Percentiles rank a stretch among this genome's conserved stretches.
These are phyloP conservation scores for Philopedon plagiatum DNA, from an alignment of 2,888 invertebrate genomes.

Conservation along the genomic window DNA sequence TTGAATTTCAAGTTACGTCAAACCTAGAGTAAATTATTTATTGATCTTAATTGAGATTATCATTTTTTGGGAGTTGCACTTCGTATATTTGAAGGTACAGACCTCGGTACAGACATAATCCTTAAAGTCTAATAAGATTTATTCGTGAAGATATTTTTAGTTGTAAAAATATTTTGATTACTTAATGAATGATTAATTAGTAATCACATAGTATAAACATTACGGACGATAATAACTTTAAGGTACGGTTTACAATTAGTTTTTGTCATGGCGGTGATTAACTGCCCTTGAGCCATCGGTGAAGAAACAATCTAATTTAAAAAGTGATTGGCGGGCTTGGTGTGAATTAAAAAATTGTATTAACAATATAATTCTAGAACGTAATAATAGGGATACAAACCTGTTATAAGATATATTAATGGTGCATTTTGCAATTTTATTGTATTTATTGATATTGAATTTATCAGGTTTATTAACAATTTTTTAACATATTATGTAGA, in stretches of 20 bases:
- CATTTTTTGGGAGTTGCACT: too few species aligned
- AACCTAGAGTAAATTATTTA: too few species aligned
- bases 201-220: neutral
- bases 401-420: neutral
- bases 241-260: neutral
- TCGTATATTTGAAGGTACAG: too few species aligned
- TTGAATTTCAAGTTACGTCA: too few species aligned
- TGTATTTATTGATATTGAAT: neutral
- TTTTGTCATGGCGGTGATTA: neutral
- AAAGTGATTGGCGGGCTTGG: neutral
- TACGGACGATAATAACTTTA: neutral
- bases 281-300: conserved; percentile 5
- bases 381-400: too few species aligned
- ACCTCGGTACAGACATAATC: too few species aligned
- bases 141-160: too few species aligned
- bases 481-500: neutral
- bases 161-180: too few species aligned
- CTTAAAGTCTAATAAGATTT: too few species aligned
- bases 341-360: neutral
- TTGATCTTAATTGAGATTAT: too few species aligned
- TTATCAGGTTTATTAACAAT: neutral
- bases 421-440: neutral
- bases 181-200: neutral
- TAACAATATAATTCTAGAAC: neutral
- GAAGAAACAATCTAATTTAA: conserved; percentile 3